A percentile compares a stretch with the other conserved stretches of the same genome.
These are phyloP conservation scores for Odontesthes bonariensis DNA, from an alignment of 2,113 vertebrate species.

Conservation along the genomic window DNA sequence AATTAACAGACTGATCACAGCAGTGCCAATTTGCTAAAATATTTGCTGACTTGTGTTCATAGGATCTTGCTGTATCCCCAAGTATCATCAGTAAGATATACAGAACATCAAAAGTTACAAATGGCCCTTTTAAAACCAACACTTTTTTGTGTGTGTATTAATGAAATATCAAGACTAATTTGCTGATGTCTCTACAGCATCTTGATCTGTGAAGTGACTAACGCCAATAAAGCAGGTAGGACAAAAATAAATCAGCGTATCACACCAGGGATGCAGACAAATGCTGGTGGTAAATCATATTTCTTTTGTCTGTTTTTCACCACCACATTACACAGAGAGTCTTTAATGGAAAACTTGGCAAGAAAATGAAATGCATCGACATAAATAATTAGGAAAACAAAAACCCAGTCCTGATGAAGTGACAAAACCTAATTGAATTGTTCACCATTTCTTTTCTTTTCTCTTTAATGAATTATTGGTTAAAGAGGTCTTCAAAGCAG, in stretches of 20 bases:
- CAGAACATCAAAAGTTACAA: not conserved
- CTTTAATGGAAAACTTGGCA: slow-evolving; percentile 68
- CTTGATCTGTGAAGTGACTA: not conserved
- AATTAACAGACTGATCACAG: not conserved
- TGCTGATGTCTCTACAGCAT: not conserved
- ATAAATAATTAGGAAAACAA: slow-evolving; percentile 79
- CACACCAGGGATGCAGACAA: slow-evolving; percentile 14
- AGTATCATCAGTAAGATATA: not conserved
- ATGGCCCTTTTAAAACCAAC: not conserved
- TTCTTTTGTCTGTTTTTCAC: slow-evolving; percentile 50
- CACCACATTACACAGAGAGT: slow-evolving; percentile 60
- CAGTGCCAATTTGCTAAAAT: not conserved
- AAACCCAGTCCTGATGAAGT: slow-evolving; percentile 54
- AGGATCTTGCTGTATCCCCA: not conserved
- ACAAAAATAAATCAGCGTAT: slow-evolving; percentile 23
- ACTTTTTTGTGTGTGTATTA: not conserved
- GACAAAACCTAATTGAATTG: slow-evolving; percentile 61
- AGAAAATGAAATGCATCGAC: slow-evolving; percentile 68
- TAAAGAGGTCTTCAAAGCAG: slow-evolving; percentile 55
- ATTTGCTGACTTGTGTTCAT: not conserved
- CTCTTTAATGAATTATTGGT: slow-evolving; percentile 31
- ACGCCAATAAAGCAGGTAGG: not conserved
- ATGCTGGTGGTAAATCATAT: slow-evolving; percentile 50
- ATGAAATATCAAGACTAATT: not conserved
- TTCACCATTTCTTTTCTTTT: slow-evolving; percentile 28